phyloP scores from a whole-genome alignment of 2,888 invertebrate genomes.

The Augochlorella aurata region DNA sequence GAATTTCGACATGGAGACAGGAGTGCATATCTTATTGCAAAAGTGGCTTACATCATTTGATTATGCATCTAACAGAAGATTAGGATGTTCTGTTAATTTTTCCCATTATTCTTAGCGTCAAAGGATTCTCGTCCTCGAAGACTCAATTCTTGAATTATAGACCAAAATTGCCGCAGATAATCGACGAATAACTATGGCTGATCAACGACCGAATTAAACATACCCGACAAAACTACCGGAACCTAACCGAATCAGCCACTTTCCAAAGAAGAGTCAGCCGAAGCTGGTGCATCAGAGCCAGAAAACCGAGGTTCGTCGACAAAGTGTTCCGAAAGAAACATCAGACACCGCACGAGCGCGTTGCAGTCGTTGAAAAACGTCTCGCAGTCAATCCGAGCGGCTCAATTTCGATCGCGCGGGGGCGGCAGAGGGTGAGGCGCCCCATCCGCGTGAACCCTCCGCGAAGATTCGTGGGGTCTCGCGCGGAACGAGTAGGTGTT shows the following conservation, averaged over 20 bases:
- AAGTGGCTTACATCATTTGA: no score
- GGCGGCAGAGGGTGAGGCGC: neutral
- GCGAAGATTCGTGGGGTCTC: constrained; percentile 51
- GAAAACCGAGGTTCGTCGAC: neutral
- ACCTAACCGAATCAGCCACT: neutral
- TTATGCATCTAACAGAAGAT: no score
- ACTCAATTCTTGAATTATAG: no score
- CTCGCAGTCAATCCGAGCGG: constrained; percentile 47
- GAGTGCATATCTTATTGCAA: no score
- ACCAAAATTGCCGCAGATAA: no score
- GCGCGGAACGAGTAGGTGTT: constrained; percentile 62
- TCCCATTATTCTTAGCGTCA: no score
- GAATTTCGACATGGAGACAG: no score
- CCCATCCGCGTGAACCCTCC: constrained; percentile 33
- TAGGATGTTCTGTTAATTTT: no score
- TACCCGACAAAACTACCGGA: neutral
- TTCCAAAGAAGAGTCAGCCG: neutral
- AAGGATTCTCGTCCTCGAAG: no score
- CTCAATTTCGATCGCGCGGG: constrained; percentile 46
- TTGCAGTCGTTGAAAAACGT: constrained; percentile 37
- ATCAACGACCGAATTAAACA: neutral
- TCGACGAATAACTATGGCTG: neutral
- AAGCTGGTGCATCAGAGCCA: neutral
- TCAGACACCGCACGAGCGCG: constrained; percentile 6
- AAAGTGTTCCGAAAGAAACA: constrained; percentile 5